Base-by-base conservation (phyloP, 2,113 vertebrate genomes). In the Desmodus rotundus region DNA sequence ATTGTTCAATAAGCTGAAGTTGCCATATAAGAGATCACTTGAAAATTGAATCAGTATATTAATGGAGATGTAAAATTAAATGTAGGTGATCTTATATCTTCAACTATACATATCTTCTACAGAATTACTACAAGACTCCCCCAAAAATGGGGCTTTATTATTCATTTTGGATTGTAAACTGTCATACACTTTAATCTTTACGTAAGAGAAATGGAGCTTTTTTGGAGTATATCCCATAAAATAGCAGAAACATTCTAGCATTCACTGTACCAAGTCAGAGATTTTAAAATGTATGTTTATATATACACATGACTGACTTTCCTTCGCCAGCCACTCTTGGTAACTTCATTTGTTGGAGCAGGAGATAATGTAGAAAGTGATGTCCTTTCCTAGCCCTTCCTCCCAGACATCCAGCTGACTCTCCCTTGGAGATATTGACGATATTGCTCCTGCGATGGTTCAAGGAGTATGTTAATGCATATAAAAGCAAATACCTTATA, bases 181-280 rank as follows among this genome's bases (percentile, higher is more conserved):
- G 1, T 76, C 73, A 89, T 89, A 92, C 31, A 78, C 43, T 54
- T 41, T 28, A 70, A 94, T 81, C 20, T 33, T 72, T 36, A 67
- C 54, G 2, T 84, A 89, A 87, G 74, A 85, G n/a, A 95, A 50
- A 78, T 36, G 2, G 54, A 19, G 17, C 78, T 54, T 74, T 89
- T 96, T 68, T 89, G 41, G 81, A 74, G 63, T 15, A 50, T 38
- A 90, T n/a, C 58, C 85, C 41, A 33, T 92, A 96, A 97, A 98
- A 89, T 10, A 1, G 84, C 90, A 89, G 36, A 92, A 82, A 74
- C 10, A 68, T n/a, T 77, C 86, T 33, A 70, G 0, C 24, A 87
- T 58, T 77, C 52, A 82, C 6, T 17, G 15, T 41, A 9, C 26
- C 54, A 93, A 80, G 14, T 12, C 45, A 78, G 65, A 67, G 28